Base-by-base conservation (phyloP, 1,140 invertebrate species). In the Bombus fervidus region DNA sequence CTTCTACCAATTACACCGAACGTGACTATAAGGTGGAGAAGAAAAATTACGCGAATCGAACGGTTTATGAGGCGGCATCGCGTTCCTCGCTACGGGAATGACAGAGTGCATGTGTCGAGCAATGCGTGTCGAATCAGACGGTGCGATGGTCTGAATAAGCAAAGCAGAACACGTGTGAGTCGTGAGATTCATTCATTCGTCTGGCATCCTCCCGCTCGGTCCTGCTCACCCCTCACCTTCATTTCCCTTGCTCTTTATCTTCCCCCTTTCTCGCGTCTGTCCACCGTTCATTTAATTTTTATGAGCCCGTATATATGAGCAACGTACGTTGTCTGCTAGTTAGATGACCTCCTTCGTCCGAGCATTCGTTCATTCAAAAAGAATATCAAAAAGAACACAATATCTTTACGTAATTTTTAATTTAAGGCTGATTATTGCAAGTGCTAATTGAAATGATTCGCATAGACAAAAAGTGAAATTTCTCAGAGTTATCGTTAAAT, bases 111-210 rank as follows among this genome's bases (percentile, higher is more conserved):
- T 87, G 73, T 87, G 87, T 83, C 80, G 75, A 85, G 25, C 85
- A 77, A 89, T 77, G 89, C 81, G 81, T 81, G 83, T 88, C 77
- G 77, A 87, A 90, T 90, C 86, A 78, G 83, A 78, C 81, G 86
- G 88, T 73, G 83, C 81, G 86, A 90, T 73, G 83, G 39, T 80
- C 77, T 75, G 89, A 90, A 89, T 86, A 89, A 86, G 81, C 83
- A 85, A 89, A 83, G 71, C 87, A 71, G 78, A 91, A 91, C 89
- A 90, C 86, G 77, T 88, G 83, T 88, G 86, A 87, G 82, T 79
- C 79, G 86, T 91, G 88, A 89, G 84, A 90, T 91, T 91, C 91
- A 91, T 91, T 91, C 89, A 90, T 86, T 88, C 90, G 85, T 87
- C 83, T 86, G 80, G 76, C 69, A 47, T 71, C 53, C 82, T 57